Base-by-base conservation (phyloP, 2,888 invertebrate species). In the Pycnomerus fuliginosus region DNA sequence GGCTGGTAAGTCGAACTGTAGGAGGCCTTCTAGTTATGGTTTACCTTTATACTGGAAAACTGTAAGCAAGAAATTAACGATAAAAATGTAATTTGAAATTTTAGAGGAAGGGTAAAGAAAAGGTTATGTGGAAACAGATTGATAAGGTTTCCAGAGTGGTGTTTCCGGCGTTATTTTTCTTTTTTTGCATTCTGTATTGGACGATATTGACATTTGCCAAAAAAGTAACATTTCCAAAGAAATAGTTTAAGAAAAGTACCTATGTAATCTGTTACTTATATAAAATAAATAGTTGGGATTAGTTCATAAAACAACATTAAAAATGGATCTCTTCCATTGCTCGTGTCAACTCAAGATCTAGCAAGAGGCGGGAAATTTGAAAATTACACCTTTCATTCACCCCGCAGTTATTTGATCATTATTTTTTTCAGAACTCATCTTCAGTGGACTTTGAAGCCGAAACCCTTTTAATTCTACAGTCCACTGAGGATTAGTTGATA, bases 121-220 rank as follows among this genome's bases (percentile, higher is more conserved):
- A 83, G 57, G 81, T 87, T n/a, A 76, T 85, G 55, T 89, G 88
- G 80, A 77, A 84, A 38, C 84, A 86, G 74, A 87, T 90, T 49
- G 90, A 90, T 70, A 80, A 82, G 61, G 76, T 85, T 2, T 87
- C 88, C 2, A 77, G 88, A 34, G 79, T 85, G 32, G 80, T 87
- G 3, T 90, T 90, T 68, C 90, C 90, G 3, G 80, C 82, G 10
- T 67, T 88, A n/a, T 90, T 90, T 71, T 77, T 86, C 11, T 76
- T 87, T 11, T 89, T 90, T 67, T 81, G 85, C 36, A 76, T 84
- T 1, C 75, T 87, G 63, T 90, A 87, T 70, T 90, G 89, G 88
- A 87, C 87, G 1, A 83, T 87, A 45, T 72, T 90, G 31, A 71
- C 87, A 30, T 74, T 86, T 27, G 61, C 61, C 5, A 64, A 52